Evolutionary conservation across 64 coral and sea anemone species (phyloP).

Genomic region (Stylophora pistillata): DNA sequence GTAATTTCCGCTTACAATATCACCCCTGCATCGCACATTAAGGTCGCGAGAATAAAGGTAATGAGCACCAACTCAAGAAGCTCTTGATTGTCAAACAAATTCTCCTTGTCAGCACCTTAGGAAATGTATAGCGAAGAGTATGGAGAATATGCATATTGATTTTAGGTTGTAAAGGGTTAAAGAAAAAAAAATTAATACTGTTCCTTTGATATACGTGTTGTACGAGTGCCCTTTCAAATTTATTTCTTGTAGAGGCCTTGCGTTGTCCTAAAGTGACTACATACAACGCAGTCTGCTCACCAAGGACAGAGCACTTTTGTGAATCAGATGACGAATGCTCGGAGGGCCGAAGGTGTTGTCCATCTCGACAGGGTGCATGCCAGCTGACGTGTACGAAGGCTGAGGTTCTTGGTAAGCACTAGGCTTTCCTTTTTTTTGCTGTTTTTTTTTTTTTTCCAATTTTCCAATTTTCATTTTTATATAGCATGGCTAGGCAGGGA

Average conservation of each 20-base stretch:
- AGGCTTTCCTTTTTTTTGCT: neutral
- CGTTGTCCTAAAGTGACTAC: neutral
- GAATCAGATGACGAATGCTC: neutral
- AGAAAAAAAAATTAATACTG: too few species aligned
- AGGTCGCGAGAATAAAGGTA: too few species aligned
- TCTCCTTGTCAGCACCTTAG: too few species aligned
- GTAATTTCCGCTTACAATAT: too few species aligned
- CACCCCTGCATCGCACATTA: too few species aligned
- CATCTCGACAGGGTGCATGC: neutral
- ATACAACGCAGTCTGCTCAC: neutral
- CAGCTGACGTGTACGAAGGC: neutral
- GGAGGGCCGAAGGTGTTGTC: slow-evolving; percentile 20
- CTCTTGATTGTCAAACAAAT: too few species aligned
- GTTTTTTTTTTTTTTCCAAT: neutral
- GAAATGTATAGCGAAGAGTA: too few species aligned
- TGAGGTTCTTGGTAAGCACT: neutral
- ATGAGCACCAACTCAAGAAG: too few species aligned
- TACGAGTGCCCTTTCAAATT: neutral
- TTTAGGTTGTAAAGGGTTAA: too few species aligned
- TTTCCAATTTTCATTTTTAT: too few species aligned
- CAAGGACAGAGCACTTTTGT: neutral
- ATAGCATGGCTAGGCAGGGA: too few species aligned
- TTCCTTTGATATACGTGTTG: neutral
- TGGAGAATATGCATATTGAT: too few species aligned
- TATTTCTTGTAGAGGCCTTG: neutral